These are phyloP conservation scores for Blastobasis adustella DNA, from an alignment of 2,888 invertebrate genomes.

Conservation along the genomic window DNA sequence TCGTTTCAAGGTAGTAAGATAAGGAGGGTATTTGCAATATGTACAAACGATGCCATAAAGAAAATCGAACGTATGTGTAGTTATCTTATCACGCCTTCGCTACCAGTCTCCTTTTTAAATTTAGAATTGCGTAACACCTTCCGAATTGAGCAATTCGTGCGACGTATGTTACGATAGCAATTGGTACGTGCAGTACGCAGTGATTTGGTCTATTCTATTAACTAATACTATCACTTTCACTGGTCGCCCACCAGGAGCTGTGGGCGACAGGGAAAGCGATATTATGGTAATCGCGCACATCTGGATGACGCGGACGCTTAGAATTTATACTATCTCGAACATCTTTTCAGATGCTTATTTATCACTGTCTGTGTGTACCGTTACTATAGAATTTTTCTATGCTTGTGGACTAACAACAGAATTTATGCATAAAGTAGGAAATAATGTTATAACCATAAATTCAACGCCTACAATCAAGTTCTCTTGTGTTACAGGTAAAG, in stretches of 20 bases:
- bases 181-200: conserved; percentile 23
- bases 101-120: background rate
- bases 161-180: conserved; percentile 8
- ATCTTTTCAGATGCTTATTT: conserved; percentile 3
- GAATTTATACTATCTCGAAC: conserved; percentile 16
- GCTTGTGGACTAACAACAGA: background rate
- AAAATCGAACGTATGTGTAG: no score
- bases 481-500: conserved; percentile 59
- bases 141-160: conserved; percentile 1
- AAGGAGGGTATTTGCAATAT: no score
- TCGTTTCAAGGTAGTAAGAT: no score
- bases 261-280: conserved; percentile 45
- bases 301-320: conserved; percentile 24
- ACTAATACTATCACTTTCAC: conserved; percentile 40
- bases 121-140: background rate
- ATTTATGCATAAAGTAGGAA: background rate
- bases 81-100: no score
- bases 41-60: no score
- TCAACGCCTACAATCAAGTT: conserved; percentile 7
- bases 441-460: background rate
- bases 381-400: no score
- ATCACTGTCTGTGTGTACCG: background rate
- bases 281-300: conserved; percentile 31
- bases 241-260: conserved; percentile 42
- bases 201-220: conserved; percentile 24